These are phyloP conservation scores for Actinia equina DNA, from an alignment of 64 coral and sea anemone genomes.

Conservation along the genomic window DNA sequence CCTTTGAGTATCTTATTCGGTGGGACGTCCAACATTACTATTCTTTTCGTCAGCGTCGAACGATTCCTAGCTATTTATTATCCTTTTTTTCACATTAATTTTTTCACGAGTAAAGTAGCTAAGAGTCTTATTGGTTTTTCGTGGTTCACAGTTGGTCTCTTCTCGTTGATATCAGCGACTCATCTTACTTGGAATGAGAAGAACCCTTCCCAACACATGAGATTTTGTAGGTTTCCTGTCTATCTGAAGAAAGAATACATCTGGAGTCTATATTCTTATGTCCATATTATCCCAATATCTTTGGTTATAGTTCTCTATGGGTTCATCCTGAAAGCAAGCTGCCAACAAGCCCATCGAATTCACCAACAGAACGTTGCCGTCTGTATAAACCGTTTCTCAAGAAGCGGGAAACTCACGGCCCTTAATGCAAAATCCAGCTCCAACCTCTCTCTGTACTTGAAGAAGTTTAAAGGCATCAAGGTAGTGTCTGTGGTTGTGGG, in stretches of 20 bases:
- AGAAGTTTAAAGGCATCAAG: constrained; percentile 33
- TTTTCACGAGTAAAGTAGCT: constrained; percentile 3
- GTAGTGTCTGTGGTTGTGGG: constrained; percentile 68
- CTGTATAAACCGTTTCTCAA: constrained; percentile 1
- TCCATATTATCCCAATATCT: constrained; percentile 54
- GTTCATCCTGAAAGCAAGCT: constrained; percentile 68
- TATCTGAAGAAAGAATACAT: constrained; percentile 31
- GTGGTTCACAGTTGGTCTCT: constrained; percentile 34
- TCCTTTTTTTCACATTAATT: constrained; percentile 37
- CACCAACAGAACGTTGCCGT: constrained; percentile 32
- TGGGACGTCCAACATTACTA: constrained; percentile 51
- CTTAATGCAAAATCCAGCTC: constrained; percentile 32
- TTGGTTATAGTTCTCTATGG: constrained; percentile 51
- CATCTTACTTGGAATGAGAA: background rate
- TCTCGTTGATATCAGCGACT: constrained; percentile 17
- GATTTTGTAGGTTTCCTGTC: constrained; percentile 45
- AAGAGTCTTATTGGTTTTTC: background rate
- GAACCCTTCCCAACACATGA: background rate
- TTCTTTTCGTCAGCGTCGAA: constrained; percentile 59
- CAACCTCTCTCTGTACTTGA: background rate
- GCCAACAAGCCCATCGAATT: constrained; percentile 34
- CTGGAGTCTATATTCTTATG: constrained; percentile 7
- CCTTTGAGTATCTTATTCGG: constrained; percentile 53
- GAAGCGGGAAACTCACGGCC: background rate
- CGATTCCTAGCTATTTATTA: constrained; percentile 48